phyloP scores from a whole-genome alignment of 2,888 invertebrate species.

The Phalangium opilio region DNA sequence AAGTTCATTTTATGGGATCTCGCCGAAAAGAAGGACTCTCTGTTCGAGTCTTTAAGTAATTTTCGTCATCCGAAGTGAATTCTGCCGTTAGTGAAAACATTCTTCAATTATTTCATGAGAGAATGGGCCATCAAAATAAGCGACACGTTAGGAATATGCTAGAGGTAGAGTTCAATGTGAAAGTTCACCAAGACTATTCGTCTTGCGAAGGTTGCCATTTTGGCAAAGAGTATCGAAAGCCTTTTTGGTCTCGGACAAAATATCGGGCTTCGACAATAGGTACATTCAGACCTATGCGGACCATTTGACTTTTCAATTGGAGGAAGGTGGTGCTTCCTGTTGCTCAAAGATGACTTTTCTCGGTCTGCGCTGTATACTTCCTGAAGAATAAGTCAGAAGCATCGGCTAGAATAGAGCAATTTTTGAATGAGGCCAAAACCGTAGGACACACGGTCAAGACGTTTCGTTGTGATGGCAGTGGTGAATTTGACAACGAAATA shows the following conservation, averaged over 20 bases:
- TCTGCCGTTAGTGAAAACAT: background rate
- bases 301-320: conserved; percentile 7
- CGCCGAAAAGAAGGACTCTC: no score
- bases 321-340: conserved; percentile 9
- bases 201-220: conserved; percentile 6
- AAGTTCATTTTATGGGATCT: no score
- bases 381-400: conserved; percentile 6
- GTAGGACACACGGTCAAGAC: conserved; percentile 6
- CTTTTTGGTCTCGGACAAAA: conserved; percentile 4
- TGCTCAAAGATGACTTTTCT: conserved; percentile 15
- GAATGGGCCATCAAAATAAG: conserved; percentile 4
- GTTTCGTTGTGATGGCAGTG: conserved; percentile 10
- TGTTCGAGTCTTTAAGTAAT: no score
- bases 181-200: background rate
- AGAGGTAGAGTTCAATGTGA: conserved; percentile 2
- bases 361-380: conserved; percentile 8
- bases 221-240: conserved; percentile 4
- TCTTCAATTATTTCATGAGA: conserved; percentile 4
- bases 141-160: background rate
- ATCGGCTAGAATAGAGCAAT: background rate
- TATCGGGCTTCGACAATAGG: no score
- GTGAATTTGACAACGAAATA: conserved; percentile 10
- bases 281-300: conserved; percentile 14
- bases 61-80: no score
- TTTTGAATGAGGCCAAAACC: background rate